Evolutionary conservation across 2,797 vertebrate species (phyloP).

Genomic region (Mus caroli): DNA sequence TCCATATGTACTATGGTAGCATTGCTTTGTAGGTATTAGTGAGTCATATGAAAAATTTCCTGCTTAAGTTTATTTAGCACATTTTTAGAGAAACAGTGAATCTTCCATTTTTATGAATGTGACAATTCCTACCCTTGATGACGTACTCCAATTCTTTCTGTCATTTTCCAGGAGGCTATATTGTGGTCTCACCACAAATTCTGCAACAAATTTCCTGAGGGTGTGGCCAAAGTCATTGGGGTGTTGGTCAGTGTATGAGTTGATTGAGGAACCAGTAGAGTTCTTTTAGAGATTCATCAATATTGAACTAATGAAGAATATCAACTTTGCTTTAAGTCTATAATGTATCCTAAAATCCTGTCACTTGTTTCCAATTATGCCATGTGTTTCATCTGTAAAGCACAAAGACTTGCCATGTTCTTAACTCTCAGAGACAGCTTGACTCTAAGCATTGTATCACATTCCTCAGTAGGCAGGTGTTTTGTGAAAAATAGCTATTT

Average conservation of each 20-base stretch:
- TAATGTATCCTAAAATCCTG: background rate
- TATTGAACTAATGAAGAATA: slow-evolving; percentile 32
- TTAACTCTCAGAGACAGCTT: background rate
- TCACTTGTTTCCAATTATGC: slow-evolving; percentile 58
- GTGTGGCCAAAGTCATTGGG: slow-evolving; percentile 37
- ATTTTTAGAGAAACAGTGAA: slow-evolving; percentile 32
- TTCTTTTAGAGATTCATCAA: slow-evolving; percentile 29
- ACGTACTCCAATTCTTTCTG: slow-evolving; percentile 19
- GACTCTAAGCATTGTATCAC: background rate
- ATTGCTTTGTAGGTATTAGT: background rate
- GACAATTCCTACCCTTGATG: background rate
- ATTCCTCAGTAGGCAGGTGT: slow-evolving; percentile 45
- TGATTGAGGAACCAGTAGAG: background rate
- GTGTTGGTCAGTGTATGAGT: background rate
- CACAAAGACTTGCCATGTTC: background rate
- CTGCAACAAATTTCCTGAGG: slow-evolving; percentile 69
- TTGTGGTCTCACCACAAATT: slow-evolving; percentile 71
- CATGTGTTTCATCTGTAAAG: background rate
- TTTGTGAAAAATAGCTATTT: slow-evolving; percentile 41
- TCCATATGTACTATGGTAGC: background rate
- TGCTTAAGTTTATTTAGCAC: background rate
- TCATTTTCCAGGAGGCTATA: slow-evolving; percentile 64
- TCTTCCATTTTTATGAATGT: background rate
- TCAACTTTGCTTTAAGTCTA: background rate
- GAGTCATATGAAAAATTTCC: background rate